phyloP scores from a whole-genome alignment of 64 coral and sea anemone genomes.

The Montipora foliosa region DNA sequence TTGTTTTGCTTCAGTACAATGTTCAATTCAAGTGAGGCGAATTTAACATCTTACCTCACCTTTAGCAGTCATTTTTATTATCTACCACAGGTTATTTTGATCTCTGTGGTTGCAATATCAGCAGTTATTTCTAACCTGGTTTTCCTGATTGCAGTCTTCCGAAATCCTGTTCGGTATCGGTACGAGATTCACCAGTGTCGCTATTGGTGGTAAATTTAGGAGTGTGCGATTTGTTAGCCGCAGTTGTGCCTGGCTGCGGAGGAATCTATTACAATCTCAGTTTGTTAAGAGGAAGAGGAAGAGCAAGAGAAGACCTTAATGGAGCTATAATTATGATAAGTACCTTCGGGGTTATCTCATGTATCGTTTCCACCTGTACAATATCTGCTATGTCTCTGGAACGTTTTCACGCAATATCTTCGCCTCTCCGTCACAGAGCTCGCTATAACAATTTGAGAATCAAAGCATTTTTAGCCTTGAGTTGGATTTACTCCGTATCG shows the following conservation, averaged over 20 bases:
- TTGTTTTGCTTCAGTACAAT: not conserved
- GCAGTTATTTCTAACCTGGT: not conserved
- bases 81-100: not conserved
- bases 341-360: not conserved
- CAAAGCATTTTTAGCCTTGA: not conserved
- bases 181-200: not conserved
- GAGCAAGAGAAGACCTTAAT: not conserved
- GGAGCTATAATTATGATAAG: not conserved
- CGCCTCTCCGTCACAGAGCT: not conserved
- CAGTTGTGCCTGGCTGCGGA: not conserved
- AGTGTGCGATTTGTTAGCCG: not conserved
- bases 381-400: constrained; percentile 25
- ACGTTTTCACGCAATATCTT: not conserved
- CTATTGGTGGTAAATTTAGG: not conserved
- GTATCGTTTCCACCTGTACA: constrained; percentile 13
- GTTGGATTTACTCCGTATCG: not conserved
- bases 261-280: not conserved
- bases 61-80: not conserved
- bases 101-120: not conserved
- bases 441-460: not conserved
- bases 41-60: not conserved
- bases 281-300: not conserved
- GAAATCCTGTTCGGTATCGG: not conserved
- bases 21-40: not conserved
- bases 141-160: constrained; percentile 3